Evolutionary conservation across 2,797 vertebrate species (phyloP).

Genomic region (Falco columbarius): DNA sequence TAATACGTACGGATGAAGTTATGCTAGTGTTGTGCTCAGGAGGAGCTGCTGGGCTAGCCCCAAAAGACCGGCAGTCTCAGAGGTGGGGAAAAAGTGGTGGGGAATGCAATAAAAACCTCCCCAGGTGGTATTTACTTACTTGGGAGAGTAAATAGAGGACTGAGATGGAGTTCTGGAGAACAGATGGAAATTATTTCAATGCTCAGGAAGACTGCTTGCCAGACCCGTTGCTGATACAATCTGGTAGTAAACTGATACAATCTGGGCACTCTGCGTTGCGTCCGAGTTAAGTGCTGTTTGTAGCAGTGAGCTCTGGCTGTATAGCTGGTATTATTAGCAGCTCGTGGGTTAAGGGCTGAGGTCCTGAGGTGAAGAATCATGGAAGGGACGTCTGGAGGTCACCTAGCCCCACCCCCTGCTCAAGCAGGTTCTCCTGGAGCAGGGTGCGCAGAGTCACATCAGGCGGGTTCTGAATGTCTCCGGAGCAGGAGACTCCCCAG

Average conservation of each 20-base stretch:
- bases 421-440: no score
- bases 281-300: background rate
- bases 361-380: background rate
- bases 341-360: background rate
- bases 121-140: background rate
- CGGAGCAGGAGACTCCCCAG: no score
- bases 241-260: background rate
- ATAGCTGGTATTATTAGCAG: background rate
- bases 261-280: no score
- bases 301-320: accelerated
- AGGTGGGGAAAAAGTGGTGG: background rate
- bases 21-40: background rate
- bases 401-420: no score
- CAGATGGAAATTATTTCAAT: background rate
- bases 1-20: background rate
- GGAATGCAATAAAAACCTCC: background rate
- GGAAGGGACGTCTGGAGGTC: no score
- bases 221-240: background rate
- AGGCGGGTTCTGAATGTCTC: no score
- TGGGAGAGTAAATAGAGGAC: background rate
- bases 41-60: background rate
- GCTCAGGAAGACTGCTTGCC: background rate
- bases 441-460: no score
- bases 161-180: background rate
- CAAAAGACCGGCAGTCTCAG: background rate